Evolutionary conservation across 2,888 invertebrate genomes (phyloP).

Genomic region (Tenthredo notha): DNA sequence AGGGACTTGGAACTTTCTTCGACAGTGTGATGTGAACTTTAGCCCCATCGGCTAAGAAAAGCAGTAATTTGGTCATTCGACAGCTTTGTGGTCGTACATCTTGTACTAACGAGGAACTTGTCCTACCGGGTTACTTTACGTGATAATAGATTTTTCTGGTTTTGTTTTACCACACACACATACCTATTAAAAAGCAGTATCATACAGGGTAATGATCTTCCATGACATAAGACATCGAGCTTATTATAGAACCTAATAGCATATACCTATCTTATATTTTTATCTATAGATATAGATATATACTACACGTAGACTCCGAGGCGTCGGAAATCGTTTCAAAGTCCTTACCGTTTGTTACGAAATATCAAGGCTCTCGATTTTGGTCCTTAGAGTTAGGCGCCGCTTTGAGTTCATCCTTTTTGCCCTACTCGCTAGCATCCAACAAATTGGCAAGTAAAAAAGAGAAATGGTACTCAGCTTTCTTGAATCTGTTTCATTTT

Average conservation of each 20-base stretch:
- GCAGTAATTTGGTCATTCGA: neutral
- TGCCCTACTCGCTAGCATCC: neutral
- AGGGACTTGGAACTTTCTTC: neutral
- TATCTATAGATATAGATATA: neutral
- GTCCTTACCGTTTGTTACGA: conserved; percentile 26
- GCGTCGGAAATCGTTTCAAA: conserved; percentile 23
- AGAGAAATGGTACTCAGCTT: neutral
- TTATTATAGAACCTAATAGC: neutral
- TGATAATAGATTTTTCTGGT: neutral
- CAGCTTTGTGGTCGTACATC: neutral
- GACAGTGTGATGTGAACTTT: conserved; percentile 24
- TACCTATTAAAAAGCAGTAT: conserved; percentile 2
- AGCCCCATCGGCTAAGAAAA: neutral
- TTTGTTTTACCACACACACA: neutral
- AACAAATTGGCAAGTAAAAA: neutral
- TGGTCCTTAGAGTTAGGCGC: neutral
- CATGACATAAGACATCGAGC: neutral
- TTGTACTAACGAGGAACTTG: neutral
- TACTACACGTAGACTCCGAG: neutral
- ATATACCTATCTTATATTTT: neutral
- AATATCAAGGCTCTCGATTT: conserved; percentile 31
- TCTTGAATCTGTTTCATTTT: neutral
- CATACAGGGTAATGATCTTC: neutral
- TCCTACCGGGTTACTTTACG: neutral
- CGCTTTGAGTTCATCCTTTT: conserved; percentile 1